Conservation (phyloP, 2,888 invertebrate genomes). For the Aphodius sticticus region DNA sequence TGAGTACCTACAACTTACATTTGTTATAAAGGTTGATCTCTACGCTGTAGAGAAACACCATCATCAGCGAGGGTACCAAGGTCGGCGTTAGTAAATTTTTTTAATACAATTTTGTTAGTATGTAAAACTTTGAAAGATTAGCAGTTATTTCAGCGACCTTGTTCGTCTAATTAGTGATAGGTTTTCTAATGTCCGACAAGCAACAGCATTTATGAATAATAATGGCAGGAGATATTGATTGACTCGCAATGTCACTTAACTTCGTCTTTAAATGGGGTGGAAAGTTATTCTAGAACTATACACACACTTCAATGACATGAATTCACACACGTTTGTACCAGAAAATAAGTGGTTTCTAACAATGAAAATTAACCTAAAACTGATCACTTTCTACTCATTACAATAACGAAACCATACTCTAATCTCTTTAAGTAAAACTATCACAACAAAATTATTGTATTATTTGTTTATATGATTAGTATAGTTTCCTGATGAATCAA, state of each 20-base stretch:
- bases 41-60: too few relatives aligned
- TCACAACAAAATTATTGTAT: conserved; percentile 12
- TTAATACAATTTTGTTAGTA: too few relatives aligned
- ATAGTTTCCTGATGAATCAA: neutral
- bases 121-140: too few relatives aligned
- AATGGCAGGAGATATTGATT: too few relatives aligned
- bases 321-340: neutral
- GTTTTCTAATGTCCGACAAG: too few relatives aligned
- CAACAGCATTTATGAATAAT: too few relatives aligned
- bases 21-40: too few relatives aligned
- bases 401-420: neutral
- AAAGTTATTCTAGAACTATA: neutral
- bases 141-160: too few relatives aligned
- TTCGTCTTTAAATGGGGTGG: neutral
- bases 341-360: neutral
- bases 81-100: too few relatives aligned
- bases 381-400: neutral
- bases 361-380: neutral
- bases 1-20: too few relatives aligned
- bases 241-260: neutral
- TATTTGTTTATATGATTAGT: conserved; percentile 7
- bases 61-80: too few relatives aligned
- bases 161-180: too few relatives aligned
- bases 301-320: neutral
- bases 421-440: neutral